Evolutionary conservation across 2,888 invertebrate genomes (phyloP).

Genomic region (Pogonocherus hispidulus): DNA sequence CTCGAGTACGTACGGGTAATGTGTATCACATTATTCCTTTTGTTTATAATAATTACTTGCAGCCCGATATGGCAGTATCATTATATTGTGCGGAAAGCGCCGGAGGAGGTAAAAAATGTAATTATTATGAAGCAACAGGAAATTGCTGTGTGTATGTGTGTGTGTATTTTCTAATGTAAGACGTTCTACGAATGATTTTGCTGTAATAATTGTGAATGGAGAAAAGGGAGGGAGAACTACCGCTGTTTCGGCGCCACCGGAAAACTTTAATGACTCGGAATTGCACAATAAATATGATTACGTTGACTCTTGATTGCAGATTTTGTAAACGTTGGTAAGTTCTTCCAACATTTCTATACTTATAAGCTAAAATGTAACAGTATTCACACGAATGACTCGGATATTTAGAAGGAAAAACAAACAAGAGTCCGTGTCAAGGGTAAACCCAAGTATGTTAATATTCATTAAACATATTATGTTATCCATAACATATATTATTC

Average conservation of each 20-base stretch:
- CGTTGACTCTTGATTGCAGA: too few relatives aligned
- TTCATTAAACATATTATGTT: too few relatives aligned
- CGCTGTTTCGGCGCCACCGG: neutral
- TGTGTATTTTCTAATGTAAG: neutral
- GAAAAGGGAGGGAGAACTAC: neutral
- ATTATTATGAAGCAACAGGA: neutral
- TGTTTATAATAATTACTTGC: slow-evolving; percentile 3
- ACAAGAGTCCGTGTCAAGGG: too few relatives aligned
- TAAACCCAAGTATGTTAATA: too few relatives aligned
- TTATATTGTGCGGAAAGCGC: neutral
- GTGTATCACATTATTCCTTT: neutral
- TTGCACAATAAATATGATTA: too few relatives aligned
- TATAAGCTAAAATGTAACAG: too few relatives aligned
- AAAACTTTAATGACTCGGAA: too few relatives aligned
- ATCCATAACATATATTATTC: too few relatives aligned
- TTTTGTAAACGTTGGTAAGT: too few relatives aligned
- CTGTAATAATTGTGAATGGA: neutral
- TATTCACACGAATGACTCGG: too few relatives aligned
- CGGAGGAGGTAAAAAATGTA: neutral
- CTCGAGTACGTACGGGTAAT: neutral
- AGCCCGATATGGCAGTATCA: slow-evolving; percentile 9
- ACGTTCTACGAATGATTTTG: neutral
- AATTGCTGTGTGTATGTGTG: neutral
- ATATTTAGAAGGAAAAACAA: too few relatives aligned
- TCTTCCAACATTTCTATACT: too few relatives aligned